Conservation (phyloP, 2,888 invertebrate species). For the Scrobipalpa costella region DNA sequence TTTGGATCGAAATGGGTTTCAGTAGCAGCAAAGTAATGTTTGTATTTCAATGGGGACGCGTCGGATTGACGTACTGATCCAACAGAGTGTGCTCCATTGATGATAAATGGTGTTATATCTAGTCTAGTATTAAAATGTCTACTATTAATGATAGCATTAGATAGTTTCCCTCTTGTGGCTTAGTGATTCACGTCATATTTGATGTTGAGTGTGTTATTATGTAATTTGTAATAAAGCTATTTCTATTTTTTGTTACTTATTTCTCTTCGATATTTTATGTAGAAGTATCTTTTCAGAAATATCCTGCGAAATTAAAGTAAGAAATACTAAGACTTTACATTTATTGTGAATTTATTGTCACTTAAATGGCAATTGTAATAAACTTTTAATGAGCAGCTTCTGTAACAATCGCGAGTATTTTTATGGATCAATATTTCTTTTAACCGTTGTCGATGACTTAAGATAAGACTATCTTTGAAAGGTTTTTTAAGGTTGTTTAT, state of each 20-base stretch:
- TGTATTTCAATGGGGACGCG: conserved; percentile 52
- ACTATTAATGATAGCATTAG: conserved; percentile 16
- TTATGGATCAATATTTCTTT: conserved; percentile 12
- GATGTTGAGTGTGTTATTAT: not conserved
- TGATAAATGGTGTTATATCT: conserved; percentile 45
- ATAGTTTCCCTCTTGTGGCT: conserved; percentile 4
- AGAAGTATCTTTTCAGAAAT: not conserved
- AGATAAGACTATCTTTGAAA: conserved; percentile 14
- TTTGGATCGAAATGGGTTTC: conserved; percentile 41
- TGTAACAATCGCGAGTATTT: not conserved
- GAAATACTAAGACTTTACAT: not conserved
- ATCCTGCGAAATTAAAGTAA: not conserved
- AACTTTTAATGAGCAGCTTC: not conserved
- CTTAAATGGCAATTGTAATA: conserved; percentile 1
- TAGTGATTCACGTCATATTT: conserved; percentile 4
- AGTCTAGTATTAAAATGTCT: conserved; percentile 19
- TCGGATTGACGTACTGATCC: conserved; percentile 57
- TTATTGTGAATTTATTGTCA: not conserved
- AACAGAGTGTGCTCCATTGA: conserved; percentile 39
- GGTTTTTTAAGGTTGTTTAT: conserved; percentile 29
- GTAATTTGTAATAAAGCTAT: not conserved
- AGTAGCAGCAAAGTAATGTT: conserved; percentile 36
- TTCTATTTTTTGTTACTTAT: not conserved
- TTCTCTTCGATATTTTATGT: not conserved
- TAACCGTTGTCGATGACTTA: not conserved